Evolutionary conservation across 92 coral and sea anemone species (phyloP).

Genomic region (Montipora capitata): DNA sequence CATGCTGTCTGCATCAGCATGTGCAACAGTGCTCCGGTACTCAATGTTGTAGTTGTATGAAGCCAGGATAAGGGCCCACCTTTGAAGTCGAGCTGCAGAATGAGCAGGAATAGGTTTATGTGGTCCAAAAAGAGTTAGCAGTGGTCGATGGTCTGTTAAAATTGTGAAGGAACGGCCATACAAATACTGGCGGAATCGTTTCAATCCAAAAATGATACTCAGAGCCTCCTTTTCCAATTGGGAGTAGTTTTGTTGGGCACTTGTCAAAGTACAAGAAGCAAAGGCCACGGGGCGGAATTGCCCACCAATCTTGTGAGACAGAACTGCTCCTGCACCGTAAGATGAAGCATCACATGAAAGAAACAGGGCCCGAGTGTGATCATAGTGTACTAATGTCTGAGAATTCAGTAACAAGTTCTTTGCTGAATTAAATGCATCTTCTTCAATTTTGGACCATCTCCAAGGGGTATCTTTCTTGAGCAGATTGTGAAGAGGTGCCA

Average conservation of each 20-base stretch:
- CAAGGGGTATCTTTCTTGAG: conserved; percentile 26
- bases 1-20: conserved; percentile 47
- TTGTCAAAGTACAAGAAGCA: too few species aligned
- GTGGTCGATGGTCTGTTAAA: background rate
- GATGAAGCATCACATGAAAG: too few species aligned
- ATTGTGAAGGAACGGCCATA: conserved; percentile 3
- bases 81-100: conserved; percentile 75
- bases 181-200: too few species aligned
- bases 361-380: too few species aligned
- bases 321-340: too few species aligned
- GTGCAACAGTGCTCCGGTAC: conserved; percentile 61
- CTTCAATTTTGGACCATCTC: conserved; percentile 52
- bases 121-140: background rate
- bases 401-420: too few species aligned
- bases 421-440: background rate
- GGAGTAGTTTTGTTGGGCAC: too few species aligned
- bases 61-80: conserved; percentile 77
- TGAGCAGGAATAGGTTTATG: background rate
- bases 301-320: too few species aligned
- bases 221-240: too few species aligned
- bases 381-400: too few species aligned
- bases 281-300: too few species aligned
- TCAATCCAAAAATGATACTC: too few species aligned
- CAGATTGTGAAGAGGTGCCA: conserved; percentile 14
- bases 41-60: conserved; percentile 75